Evolutionary conservation across 2,888 invertebrate genomes (phyloP).

Genomic region (Nephrotoma flavescens): DNA sequence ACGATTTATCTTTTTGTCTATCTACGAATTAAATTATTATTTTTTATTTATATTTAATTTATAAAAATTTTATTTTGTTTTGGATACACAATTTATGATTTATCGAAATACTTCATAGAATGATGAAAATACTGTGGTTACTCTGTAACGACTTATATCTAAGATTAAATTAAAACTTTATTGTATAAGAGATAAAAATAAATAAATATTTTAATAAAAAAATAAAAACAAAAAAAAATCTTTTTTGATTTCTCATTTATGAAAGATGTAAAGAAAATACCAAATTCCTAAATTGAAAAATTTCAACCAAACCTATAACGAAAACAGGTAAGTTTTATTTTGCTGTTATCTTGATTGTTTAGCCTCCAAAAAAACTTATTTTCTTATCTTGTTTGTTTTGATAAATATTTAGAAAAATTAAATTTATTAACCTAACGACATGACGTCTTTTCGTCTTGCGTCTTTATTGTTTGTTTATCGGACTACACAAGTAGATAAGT

Average conservation of each 20-base stretch:
- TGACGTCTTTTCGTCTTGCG: neutral
- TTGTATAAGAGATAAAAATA: neutral
- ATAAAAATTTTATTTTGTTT: neutral
- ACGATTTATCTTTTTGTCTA: neutral
- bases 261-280: too few species aligned
- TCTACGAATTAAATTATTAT: neutral
- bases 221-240: neutral
- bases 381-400: neutral
- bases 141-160: neutral
- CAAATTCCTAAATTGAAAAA: too few species aligned
- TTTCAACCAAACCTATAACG: neutral
- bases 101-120: neutral
- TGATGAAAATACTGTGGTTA: neutral
- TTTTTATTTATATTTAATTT: neutral
- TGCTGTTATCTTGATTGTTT: neutral
- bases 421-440: neutral
- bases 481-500: too few species aligned
- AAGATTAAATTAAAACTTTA: neutral
- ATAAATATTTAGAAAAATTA: neutral
- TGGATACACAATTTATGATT: neutral
- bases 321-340: neutral
- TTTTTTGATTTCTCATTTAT: too few species aligned
- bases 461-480: too few species aligned
- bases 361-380: neutral
- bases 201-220: neutral